Conservation (phyloP, 92 coral and sea anemone genomes). For the Actinernus sp. region DNA sequence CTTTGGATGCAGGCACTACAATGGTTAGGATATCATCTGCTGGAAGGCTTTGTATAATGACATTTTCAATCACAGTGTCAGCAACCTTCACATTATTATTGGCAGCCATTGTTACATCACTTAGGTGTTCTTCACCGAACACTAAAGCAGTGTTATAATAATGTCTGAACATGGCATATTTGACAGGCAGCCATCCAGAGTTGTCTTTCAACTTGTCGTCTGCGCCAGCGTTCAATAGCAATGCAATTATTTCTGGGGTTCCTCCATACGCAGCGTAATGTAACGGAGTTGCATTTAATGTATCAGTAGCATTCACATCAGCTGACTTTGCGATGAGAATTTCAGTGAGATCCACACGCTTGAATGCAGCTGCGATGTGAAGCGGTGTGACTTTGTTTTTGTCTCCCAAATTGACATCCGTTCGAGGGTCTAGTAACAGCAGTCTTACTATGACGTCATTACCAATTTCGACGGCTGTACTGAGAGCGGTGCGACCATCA, state of each 20-base stretch:
- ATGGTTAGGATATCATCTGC: conserved; percentile 49
- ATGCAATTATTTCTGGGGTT: conserved; percentile 42
- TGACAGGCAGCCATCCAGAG: conserved; percentile 19
- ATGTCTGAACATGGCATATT: conserved; percentile 45
- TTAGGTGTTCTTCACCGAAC: conserved; percentile 33
- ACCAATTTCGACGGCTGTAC: conserved; percentile 36
- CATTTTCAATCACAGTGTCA: conserved; percentile 8
- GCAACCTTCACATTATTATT: neutral
- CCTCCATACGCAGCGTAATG: conserved; percentile 58
- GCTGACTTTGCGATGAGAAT: conserved; percentile 28
- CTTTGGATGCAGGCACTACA: conserved; percentile 35
- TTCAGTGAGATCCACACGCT: conserved; percentile 15
- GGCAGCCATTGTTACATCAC: conserved; percentile 1
- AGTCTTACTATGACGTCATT: conserved; percentile 14
- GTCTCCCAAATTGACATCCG: conserved; percentile 23
- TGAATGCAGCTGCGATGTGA: conserved; percentile 46
- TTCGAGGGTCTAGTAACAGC: conserved; percentile 17
- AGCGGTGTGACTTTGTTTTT: conserved; percentile 31
- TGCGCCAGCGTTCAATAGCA: conserved; percentile 37
- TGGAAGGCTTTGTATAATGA: conserved; percentile 31
- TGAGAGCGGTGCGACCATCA: conserved; percentile 21
- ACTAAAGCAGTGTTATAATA: conserved; percentile 35
- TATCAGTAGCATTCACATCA: conserved; percentile 34
- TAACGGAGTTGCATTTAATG: conserved; percentile 24
- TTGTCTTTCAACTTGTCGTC: conserved; percentile 8